A percentile compares a stretch with the other conserved stretches of the same genome.
These are phyloP conservation scores for Micromys minutus DNA, from an alignment of 2,113 vertebrate species.

Conservation along the genomic window DNA sequence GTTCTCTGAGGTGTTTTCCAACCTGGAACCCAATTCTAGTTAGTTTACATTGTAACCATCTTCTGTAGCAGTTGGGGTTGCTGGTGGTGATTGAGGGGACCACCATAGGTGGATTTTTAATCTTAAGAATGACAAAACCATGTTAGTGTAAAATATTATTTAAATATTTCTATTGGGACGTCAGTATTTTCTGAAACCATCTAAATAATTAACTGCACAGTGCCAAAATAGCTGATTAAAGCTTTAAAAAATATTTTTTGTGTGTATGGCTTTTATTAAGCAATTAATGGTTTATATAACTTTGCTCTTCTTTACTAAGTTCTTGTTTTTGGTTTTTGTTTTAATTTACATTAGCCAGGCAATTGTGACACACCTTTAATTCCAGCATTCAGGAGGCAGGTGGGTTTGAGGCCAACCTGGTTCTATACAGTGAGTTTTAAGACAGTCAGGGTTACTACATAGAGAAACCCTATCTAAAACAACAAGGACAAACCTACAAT, in stretches of 20 bases:
- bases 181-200: background rate
- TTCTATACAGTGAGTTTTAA: background rate
- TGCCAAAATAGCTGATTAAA: background rate
- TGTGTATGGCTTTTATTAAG: background rate
- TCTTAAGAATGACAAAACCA: background rate
- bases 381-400: background rate
- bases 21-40: constrained; percentile 22
- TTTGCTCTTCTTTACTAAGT: background rate
- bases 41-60: background rate
- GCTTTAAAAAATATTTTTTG: background rate
- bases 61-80: background rate
- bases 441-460: background rate
- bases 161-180: constrained; percentile 24
- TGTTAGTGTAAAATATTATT: background rate
- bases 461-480: background rate
- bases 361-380: background rate
- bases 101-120: too few relatives aligned
- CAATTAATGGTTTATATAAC: background rate
- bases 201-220: background rate
- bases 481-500: too few relatives aligned
- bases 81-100: background rate
- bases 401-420: background rate
- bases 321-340: background rate
- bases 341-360: background rate
- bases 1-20: background rate